Conservation (phyloP, 2,797 vertebrate genomes). For the Pipistrellus kuhlii region DNA sequence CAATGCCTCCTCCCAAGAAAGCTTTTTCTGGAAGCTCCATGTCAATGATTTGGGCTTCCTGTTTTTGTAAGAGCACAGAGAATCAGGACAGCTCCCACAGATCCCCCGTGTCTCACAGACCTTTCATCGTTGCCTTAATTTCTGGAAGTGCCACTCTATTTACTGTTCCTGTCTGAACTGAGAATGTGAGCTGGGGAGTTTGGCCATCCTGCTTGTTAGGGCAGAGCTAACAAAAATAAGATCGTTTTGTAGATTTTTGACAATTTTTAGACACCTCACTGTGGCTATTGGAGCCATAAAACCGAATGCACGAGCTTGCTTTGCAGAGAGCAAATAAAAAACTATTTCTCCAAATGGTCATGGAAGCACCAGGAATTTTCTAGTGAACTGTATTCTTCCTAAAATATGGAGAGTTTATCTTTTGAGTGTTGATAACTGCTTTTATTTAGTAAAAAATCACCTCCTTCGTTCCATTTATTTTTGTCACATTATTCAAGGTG, state of each 20-base stretch:
- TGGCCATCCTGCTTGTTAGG: slow-evolving; percentile 41
- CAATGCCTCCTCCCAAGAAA: neutral
- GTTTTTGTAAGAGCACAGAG: slow-evolving; percentile 25
- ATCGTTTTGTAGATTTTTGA: slow-evolving; percentile 65
- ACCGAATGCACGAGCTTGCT: slow-evolving; percentile 22
- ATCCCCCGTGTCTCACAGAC: neutral
- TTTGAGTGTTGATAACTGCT: slow-evolving; percentile 67
- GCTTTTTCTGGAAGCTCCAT: slow-evolving; percentile 45
- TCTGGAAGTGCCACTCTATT: slow-evolving; percentile 57
- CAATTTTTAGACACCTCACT: slow-evolving; percentile 61
- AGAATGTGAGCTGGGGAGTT: slow-evolving; percentile 33
- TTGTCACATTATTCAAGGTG: slow-evolving; percentile 77
- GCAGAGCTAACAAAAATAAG: slow-evolving; percentile 72
- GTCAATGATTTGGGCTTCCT: slow-evolving; percentile 24
- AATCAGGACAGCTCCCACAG: slow-evolving; percentile 1
- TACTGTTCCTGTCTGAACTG: slow-evolving; percentile 10
- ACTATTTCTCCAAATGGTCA: slow-evolving; percentile 38
- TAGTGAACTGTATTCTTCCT: slow-evolving; percentile 57
- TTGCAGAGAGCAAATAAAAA: slow-evolving; percentile 36
- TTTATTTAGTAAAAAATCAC: slow-evolving; percentile 72
- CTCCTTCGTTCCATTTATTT: slow-evolving; percentile 72
- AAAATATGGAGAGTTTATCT: slow-evolving; percentile 68
- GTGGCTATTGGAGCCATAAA: slow-evolving; percentile 63
- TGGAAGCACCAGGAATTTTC: slow-evolving; percentile 61
- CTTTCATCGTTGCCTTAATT: slow-evolving; percentile 65